Evolutionary conservation across 2,888 invertebrate genomes (phyloP).

Genomic region (Parnassius orleans): DNA sequence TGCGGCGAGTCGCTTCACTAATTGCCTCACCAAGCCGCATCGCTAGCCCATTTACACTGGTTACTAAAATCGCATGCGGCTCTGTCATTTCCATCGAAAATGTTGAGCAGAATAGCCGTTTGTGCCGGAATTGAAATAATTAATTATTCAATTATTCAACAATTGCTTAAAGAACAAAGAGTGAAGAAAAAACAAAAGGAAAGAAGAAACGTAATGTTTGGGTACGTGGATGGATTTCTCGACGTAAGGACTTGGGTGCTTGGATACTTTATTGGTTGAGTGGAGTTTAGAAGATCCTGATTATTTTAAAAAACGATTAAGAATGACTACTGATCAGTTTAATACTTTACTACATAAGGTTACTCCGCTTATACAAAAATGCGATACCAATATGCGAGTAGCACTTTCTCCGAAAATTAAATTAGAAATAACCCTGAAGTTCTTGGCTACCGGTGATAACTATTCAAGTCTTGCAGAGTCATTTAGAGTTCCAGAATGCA

Average conservation of each 20-base stretch:
- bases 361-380: not conserved
- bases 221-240: too few species aligned
- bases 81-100: not conserved
- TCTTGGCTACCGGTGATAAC: too few species aligned
- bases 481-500: too few species aligned
- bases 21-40: not conserved
- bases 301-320: slow-evolving; percentile 3
- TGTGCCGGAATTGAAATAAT: not conserved
- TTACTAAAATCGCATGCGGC: not conserved
- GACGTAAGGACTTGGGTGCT: too few species aligned
- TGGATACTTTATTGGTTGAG: slow-evolving; percentile 1
- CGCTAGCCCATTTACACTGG: not conserved
- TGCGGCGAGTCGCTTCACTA: not conserved
- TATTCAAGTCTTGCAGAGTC: too few species aligned
- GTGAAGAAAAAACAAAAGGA: too few species aligned
- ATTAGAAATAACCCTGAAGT: not conserved
- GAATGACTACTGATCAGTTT: slow-evolving; percentile 1
- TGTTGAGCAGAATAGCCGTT: not conserved
- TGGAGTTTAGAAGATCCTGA: slow-evolving; percentile 3
- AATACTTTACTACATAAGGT: not conserved
- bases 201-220: too few species aligned
- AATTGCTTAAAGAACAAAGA: not conserved
- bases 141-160: not conserved
- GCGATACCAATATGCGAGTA: not conserved
- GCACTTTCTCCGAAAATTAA: not conserved